Base-by-base conservation (phyloP, 2,797 vertebrate genomes). In the Notoglanidium macrostoma region DNA sequence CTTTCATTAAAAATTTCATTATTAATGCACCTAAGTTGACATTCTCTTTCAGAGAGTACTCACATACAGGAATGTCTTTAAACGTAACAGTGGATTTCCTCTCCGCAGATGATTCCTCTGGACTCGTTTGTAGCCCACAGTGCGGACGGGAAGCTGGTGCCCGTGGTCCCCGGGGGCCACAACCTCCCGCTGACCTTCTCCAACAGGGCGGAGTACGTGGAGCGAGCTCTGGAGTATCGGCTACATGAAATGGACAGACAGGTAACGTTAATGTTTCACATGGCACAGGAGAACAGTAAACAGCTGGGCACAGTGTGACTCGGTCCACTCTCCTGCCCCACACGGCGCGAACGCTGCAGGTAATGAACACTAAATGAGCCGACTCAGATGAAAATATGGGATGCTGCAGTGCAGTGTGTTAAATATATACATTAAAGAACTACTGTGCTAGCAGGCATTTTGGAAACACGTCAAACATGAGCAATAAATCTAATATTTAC, bases 191-290 rank as follows among this genome's bases (percentile, higher is more conserved):
- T 97, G 78, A 96, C 92, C 61, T 97, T 96, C 90, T 78, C 92
- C 88, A 97, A 96, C 90, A 90, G 94, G 77, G 96, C 93, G 32
- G 95, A 96, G 89, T 96, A 97, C n/a, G 96, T 97, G 90, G 96
- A 96, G 85, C 93, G 93, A 89, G 94, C 95, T 23, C 92, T 96
- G 91, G 92, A 96, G 83, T 95, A 95, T 94, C 92, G 96, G 87
- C 94, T 97, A 89, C 96, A 97, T 73, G 96, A 97, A 89, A 96
- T 96, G 95, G 96, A 97, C 89, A 92, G 93, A 86, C 96, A 96
- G 96, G 96, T 97, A 90, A 79, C 0, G 54, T 2, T 51, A 7
- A 35, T 26, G 72, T 57, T 78, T 57, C 14, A 59, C 55, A 59
- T 40, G 21, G 44, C 1, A 0, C n/a, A 55, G 51, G 76, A 55